These are phyloP conservation scores for Crambe crambe DNA, from an alignment of 37 sponge, comb jelly and placozoan species.

Conservation along the genomic window DNA sequence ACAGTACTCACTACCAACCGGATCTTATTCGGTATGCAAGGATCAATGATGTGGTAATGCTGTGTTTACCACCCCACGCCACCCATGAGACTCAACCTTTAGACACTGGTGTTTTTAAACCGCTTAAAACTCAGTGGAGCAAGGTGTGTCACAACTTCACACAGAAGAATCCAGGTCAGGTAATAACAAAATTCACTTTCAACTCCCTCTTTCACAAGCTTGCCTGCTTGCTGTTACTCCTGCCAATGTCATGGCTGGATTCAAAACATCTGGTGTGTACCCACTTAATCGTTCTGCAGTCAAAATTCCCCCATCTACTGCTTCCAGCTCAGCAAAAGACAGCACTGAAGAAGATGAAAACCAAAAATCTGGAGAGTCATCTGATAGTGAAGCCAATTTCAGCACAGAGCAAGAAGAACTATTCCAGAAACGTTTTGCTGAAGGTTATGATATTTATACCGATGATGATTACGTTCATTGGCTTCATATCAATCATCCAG, in stretches of 20 bases:
- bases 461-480: too few relatives aligned
- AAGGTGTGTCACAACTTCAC: conserved; percentile 19
- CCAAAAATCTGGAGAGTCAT: too few relatives aligned
- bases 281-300: conserved; percentile 26
- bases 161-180: conserved; percentile 17
- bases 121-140: conserved; percentile 34
- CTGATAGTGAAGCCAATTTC: too few relatives aligned
- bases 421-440: too few relatives aligned
- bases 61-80: conserved; percentile 64
- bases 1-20: conserved; percentile 59
- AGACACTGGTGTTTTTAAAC: conserved; percentile 26
- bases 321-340: too few relatives aligned
- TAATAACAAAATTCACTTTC: conserved; percentile 33
- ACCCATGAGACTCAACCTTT: conserved; percentile 45
- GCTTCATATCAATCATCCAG: too few relatives aligned
- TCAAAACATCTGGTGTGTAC: conserved; percentile 22
- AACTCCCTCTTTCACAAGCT: conserved; percentile 24
- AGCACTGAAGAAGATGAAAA: too few relatives aligned
- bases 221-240: conserved; percentile 31
- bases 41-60: conserved; percentile 36
- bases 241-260: conserved; percentile 33
- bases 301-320: too few relatives aligned
- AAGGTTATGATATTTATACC: too few relatives aligned
- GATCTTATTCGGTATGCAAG: conserved; percentile 4
- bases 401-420: too few relatives aligned